A percentile compares a stretch with the other conserved stretches of the same genome.
Conservation (phyloP, 2,113 vertebrate species). For the Gnathonemus longibarbis region DNA sequence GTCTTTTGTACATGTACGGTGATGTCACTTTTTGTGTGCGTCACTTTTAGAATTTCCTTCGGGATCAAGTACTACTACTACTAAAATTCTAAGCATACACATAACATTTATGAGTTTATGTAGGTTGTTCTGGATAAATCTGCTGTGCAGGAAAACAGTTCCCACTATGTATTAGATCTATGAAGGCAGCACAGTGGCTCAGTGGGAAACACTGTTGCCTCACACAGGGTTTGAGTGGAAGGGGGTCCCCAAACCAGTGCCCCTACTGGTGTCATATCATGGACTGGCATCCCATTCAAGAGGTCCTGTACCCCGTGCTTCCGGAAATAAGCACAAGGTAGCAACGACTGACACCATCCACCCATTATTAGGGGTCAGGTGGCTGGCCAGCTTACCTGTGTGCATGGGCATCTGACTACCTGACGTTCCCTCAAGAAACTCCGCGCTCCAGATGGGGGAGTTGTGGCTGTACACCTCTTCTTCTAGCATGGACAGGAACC, state of each 20-base stretch:
- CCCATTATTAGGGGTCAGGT: not conserved
- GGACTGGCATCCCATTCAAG: not conserved
- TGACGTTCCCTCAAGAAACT: conserved; percentile 73
- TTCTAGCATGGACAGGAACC: conserved; percentile 96
- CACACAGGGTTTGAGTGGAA: not conserved
- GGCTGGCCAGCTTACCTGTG: conserved; percentile 58
- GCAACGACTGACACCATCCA: not conserved
- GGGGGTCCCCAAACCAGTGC: not conserved
- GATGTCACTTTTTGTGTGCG: too few relatives aligned
- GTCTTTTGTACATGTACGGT: too few relatives aligned
- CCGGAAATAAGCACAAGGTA: not conserved
- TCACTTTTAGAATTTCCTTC: too few relatives aligned
- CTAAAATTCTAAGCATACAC: not conserved
- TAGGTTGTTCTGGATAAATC: not conserved
- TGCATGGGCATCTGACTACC: conserved; percentile 77
- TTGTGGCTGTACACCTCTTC: conserved; percentile 95
- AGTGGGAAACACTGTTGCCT: not conserved
- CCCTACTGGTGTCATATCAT: not conserved
- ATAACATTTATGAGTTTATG: not conserved
- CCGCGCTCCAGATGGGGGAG: conserved; percentile 94
- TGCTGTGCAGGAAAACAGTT: not conserved
- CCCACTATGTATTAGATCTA: not conserved
- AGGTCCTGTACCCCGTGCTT: not conserved
- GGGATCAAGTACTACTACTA: too few relatives aligned
- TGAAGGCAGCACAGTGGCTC: not conserved